phyloP scores from a whole-genome alignment of 2,888 invertebrate species.

The Drosophila atroscutellata region DNA sequence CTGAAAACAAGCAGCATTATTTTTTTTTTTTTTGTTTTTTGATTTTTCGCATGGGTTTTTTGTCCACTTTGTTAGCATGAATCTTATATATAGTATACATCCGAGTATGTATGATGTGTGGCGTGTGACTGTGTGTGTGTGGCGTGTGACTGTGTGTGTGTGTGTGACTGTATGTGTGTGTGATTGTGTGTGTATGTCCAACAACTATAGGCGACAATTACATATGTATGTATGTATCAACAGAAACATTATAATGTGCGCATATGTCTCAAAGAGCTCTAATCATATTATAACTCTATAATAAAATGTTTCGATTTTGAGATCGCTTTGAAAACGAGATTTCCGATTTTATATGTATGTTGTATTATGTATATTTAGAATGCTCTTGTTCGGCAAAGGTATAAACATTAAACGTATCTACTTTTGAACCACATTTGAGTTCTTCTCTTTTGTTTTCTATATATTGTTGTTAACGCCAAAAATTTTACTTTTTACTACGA shows the following conservation, averaged over 20 bases:
- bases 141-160: too few relatives aligned
- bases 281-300: constrained; percentile 51
- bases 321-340: constrained; percentile 39
- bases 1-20: constrained; percentile 31
- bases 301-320: constrained; percentile 28
- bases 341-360: constrained; percentile 22
- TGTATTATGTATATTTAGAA: constrained; percentile 49
- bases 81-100: constrained; percentile 41
- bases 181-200: constrained; percentile 16
- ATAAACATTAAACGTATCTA: constrained; percentile 64
- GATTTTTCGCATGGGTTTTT: constrained; percentile 20
- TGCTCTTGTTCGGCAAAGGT: constrained; percentile 56
- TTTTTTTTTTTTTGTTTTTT: background rate
- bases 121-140: constrained; percentile 1
- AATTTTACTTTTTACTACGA: constrained; percentile 44
- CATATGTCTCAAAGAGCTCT: constrained; percentile 53
- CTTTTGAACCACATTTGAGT: constrained; percentile 69
- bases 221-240: constrained; percentile 28
- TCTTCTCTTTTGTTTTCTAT: constrained; percentile 28
- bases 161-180: constrained; percentile 14
- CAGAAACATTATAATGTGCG: constrained; percentile 35
- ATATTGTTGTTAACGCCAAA: constrained; percentile 52
- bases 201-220: constrained; percentile 27
- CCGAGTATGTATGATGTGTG: background rate
- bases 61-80: constrained; percentile 60